Base-by-base conservation (phyloP, 2,888 invertebrate species). In the Euproctis similis region DNA sequence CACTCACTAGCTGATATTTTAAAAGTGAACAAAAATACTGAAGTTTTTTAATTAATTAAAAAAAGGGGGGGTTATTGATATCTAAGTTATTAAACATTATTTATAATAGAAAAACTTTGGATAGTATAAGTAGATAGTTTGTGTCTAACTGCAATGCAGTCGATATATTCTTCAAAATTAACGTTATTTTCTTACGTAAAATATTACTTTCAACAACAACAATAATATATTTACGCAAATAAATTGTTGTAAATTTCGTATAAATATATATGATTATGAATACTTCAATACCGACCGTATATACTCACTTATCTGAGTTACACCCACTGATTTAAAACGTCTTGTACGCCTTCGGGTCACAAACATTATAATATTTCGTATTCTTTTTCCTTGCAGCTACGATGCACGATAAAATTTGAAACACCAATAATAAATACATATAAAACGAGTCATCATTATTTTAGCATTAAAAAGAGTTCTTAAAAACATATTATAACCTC, bases 381-480 rank as follows among this genome's bases (percentile, higher is more conserved):
- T n/a, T n/a, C 29, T 24, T 31, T 38, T 50, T 47, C 39, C 34
- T 25, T 42, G 35, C 44, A 44, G 42, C 45, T 31, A 42, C 28
- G 53, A 60, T 54, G 50, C 40, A 34, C 46, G 54, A 53, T 54
- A 51, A 59, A 46, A 50, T 51, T n/a, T 43, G 45, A 45, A 48
- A 46, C 34, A 32, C 46, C 50, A 56, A 53, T n/a, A n/a, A n/a
- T 49, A 53, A 51, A 54, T 38, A 39, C 21, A 24, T 12, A 29
- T 10, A 24, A 19, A 50, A 42, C 42, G 34, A 42, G 45, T 46
- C 42, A 52, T 53, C 39, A 58, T 58, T 59, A 62, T 59, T 59
- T 63, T 53, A 52, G 46, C 47, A 55, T 59, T 53, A 54, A 47
- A 36, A 39, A 33, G 34, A 34, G 22, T 10, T 23, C 22, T 29